Base-by-base conservation (phyloP, 2,888 invertebrate genomes). In the Troglohyphantes excavatus region DNA sequence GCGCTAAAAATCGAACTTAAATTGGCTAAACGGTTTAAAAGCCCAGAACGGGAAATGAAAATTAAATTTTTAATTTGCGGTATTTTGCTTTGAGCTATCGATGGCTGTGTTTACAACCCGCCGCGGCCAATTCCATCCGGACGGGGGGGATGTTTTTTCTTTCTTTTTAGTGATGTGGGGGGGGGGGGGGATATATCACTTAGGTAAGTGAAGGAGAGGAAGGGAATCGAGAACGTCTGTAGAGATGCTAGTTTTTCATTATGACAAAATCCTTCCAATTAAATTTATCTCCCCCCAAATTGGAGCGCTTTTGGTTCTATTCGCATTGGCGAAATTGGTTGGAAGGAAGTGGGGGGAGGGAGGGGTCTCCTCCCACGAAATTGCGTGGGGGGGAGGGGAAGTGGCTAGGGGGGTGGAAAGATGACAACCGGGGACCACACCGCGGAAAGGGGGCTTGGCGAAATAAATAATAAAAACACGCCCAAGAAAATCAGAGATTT, bases 41-140 rank as follows among this genome's bases (percentile, higher is more conserved):
- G 86, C 67, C 79, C 73, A 83, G 68, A 75, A 65, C 59, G 70
- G 53, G 72, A 81, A 91, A 88, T 91, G 89, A 85, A 91, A 91
- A 79, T 91, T 91, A 89, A 85, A 90, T 89, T 91, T 91, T 90
- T 91, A 89, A 85, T 87, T 89, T 89, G 70, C 65, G 76, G 65
- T 68, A 59, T 78, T 83, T 90, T 72, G 59, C 79, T 90, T 81
- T 78, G 81, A 87, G 85, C 78, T 46, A 79, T 86, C 70, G 75
- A 82, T 65, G 76, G 43, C 81, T n/a, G 33, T 88, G 87, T 83
- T 73, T 78, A 91, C 87, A 91, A 68, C 75, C 67, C 73, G 61
- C 76, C 63, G 63, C 26, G 46, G 68, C 46, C 70, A 68, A 72
- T 87, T 87, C 72, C 75, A 65, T 67, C 43, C 63, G 53, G 67